phyloP scores from a whole-genome alignment of 2,113 vertebrate genomes.

The Scortum barcoo region DNA sequence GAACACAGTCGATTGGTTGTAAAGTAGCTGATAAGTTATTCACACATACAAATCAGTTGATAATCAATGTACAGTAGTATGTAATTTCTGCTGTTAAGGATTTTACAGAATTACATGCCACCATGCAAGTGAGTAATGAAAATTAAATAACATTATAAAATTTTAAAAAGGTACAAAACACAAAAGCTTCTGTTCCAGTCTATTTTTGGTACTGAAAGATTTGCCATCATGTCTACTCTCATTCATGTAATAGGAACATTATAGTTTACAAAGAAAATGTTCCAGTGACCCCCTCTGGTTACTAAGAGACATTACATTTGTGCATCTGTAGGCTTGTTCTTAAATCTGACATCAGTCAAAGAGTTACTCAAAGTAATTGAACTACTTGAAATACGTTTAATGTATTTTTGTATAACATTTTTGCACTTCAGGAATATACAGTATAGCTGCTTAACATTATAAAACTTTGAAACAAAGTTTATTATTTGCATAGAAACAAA shows the following conservation, averaged over 20 bases:
- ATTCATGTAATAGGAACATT: background rate
- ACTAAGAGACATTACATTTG: constrained; percentile 10
- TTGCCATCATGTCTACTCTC: background rate
- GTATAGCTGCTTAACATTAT: no score
- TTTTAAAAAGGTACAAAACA: background rate
- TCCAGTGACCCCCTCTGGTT: constrained; percentile 53
- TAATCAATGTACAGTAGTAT: background rate
- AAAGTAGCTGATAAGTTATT: background rate
- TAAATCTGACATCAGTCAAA: background rate
- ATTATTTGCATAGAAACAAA: background rate
- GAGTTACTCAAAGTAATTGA: background rate
- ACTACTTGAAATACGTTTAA: no score
- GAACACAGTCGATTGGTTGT: background rate
- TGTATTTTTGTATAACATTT: background rate
- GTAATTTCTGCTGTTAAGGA: background rate
- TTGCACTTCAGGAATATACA: background rate
- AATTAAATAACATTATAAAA: background rate
- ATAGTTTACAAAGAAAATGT: background rate
- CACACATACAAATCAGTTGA: background rate
- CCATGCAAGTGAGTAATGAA: background rate
- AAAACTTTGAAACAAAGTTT: no score
- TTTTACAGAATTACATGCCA: background rate
- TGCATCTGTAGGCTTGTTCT: background rate
- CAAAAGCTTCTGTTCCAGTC: background rate
- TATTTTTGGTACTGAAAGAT: background rate